Conservation (phyloP, 2,113 vertebrate genomes). For the Sigmodon hispidus region DNA sequence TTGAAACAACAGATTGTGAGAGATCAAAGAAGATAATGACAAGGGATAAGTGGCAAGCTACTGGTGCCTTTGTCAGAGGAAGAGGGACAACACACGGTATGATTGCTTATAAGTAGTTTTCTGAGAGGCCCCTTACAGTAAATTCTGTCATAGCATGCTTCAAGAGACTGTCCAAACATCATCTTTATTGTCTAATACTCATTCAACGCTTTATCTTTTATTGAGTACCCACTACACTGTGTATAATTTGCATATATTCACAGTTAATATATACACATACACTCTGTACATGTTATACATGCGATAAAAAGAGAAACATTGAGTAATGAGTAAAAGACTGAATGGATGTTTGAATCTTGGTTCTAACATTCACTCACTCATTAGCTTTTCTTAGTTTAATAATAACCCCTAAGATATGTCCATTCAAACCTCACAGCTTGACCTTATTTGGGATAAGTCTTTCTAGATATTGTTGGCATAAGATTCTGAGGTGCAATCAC, state of each 20-base stretch:
- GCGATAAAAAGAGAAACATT: not conserved
- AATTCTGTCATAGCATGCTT: not conserved
- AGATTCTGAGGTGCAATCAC: not conserved
- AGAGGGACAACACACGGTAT: slow-evolving; percentile 15
- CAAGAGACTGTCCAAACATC: not conserved
- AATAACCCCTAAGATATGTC: not conserved
- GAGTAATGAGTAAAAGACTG: slow-evolving; percentile 21
- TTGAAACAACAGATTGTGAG: slow-evolving; percentile 70
- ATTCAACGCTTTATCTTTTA: slow-evolving; percentile 33
- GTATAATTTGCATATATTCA: not conserved
- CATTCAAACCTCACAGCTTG: slow-evolving; percentile 2
- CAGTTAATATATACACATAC: not conserved
- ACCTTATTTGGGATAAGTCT: slow-evolving; percentile 26
- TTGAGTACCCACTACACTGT: not conserved
- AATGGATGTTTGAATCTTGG: not conserved
- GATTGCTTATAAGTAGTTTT: slow-evolving; percentile 58
- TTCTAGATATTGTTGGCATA: slow-evolving; percentile 22
- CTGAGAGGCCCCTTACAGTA: slow-evolving; percentile 37
- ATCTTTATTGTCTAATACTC: slow-evolving; percentile 37
- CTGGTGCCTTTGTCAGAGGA: slow-evolving; percentile 67
- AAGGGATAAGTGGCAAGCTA: slow-evolving; percentile 65
- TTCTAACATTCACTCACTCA: not conserved
- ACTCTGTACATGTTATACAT: not conserved
- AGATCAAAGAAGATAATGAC: slow-evolving; percentile 79
- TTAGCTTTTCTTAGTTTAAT: not conserved